These are phyloP conservation scores for Brachyhypopomus gauderio DNA, from an alignment of 2,113 vertebrate genomes.

Conservation along the genomic window DNA sequence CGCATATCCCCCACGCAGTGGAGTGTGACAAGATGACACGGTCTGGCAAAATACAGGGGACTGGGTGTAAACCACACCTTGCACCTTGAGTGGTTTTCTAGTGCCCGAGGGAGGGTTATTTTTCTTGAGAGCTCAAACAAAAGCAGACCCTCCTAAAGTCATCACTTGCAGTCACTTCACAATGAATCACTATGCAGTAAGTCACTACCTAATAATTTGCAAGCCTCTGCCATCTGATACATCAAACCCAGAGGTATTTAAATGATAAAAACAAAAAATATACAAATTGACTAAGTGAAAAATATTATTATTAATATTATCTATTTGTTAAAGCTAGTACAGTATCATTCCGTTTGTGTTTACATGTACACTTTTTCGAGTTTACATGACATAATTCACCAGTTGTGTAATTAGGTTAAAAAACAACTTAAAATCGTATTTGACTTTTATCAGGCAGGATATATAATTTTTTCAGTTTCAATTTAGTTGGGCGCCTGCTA, in stretches of 20 bases:
- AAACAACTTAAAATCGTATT: neutral
- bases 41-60: constrained; percentile 54
- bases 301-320: too few species aligned
- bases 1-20: constrained; percentile 49
- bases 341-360: too few species aligned
- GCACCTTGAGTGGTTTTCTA: constrained; percentile 79
- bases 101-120: constrained; percentile 77
- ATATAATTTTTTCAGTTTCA: neutral
- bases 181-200: neutral
- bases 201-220: neutral
- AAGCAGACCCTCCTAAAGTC: constrained; percentile 14
- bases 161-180: neutral
- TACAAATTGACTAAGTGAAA: neutral
- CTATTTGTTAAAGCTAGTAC: too few species aligned
- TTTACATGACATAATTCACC: too few species aligned
- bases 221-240: neutral
- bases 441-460: neutral
- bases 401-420: too few species aligned
- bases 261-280: neutral
- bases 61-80: constrained; percentile 76
- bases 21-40: constrained; percentile 56
- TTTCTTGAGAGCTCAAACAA: constrained; percentile 52
- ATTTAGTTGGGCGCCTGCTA: neutral
- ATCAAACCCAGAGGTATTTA: neutral
- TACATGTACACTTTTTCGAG: too few species aligned